These are phyloP conservation scores for Drosophila kanekoi DNA, from an alignment of 2,888 invertebrate species.

Conservation along the genomic window DNA sequence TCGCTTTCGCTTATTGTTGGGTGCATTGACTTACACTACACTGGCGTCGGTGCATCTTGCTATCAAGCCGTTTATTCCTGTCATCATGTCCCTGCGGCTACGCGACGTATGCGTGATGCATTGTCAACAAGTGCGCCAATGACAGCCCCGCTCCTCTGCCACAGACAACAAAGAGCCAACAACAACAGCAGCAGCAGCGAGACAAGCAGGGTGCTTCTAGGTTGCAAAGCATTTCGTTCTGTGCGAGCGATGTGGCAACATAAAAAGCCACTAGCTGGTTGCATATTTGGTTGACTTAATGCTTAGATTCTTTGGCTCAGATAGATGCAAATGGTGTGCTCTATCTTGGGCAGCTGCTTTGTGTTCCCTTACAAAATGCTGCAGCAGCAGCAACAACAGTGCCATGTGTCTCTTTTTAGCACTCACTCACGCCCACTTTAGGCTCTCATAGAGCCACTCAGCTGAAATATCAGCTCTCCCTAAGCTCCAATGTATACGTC, in stretches of 20 bases:
- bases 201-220: neutral
- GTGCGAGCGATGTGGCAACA: constrained; percentile 24
- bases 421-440: constrained; percentile 19
- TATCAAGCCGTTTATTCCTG: constrained; percentile 36
- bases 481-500: constrained; percentile 6
- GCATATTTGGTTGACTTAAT: constrained; percentile 25
- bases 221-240: neutral
- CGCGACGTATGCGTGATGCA: constrained; percentile 49
- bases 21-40: constrained; percentile 59
- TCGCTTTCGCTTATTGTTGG: constrained; percentile 59
- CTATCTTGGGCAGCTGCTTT: constrained; percentile 35
- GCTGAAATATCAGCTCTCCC: constrained; percentile 20
- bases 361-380: constrained; percentile 3
- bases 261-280: constrained; percentile 32
- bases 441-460: constrained; percentile 21
- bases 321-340: constrained; percentile 41
- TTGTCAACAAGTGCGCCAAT: constrained; percentile 61
- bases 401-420: constrained; percentile 21
- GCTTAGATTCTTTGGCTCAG: constrained; percentile 32
- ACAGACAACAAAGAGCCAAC: constrained; percentile 28
- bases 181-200: constrained; percentile 4
- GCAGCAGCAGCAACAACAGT: constrained; percentile 1
- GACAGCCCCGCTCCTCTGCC: constrained; percentile 12
- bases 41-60: constrained; percentile 25
- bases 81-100: constrained; percentile 37